Evolutionary conservation across 2,113 vertebrate species (phyloP), one percentile per base, ranked within the genome.

Genomic region (Prionailurus bengalensis): DNA sequence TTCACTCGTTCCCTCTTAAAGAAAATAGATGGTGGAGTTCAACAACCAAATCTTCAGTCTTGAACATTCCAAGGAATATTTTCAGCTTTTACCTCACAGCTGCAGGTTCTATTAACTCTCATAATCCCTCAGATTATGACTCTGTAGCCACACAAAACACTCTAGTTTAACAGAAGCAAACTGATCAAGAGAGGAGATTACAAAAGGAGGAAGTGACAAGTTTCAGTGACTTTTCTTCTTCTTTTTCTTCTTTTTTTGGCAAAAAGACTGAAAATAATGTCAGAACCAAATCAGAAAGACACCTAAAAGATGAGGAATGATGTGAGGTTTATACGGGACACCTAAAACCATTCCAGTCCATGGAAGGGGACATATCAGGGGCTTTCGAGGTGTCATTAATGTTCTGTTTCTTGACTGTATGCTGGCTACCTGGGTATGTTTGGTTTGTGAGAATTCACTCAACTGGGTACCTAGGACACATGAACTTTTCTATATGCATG

Each of bases 181-280:
- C 0, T 93, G 93, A 95, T 89, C 42, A 63, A 83, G 96, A 97
- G 91, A 97, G 66, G 73, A 96, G 94, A 94, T 85, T 92, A 83
- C 6, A 12, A 79, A 82, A 95, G 66, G 85, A 95, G 92, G 94
- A 95, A 96, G 86, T 96, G n/a, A 80, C 11, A 53, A 73, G 61
- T 96, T 95, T 82, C 68, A 53, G 82, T 15, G 71, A 48, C 27
- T 7, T 3, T 23, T 6, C 29, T 4, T 16, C 19, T 51, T 48
- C n/a, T 33, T 45, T 61, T 58, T 58, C 23, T 61, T 61, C 27
- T 45, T 25, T 58, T 58, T 61, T 61, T 61, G 19, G 7, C 48
- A 74, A 23, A 89, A 68, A 89, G 48, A 84, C 42, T 84, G n/a
- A 78, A 71, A 70, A 79, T 73, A 74, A 78, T 14, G 29, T 80